phyloP scores from a whole-genome alignment of 1,140 invertebrate species.

The Listronotus oregonensis region DNA sequence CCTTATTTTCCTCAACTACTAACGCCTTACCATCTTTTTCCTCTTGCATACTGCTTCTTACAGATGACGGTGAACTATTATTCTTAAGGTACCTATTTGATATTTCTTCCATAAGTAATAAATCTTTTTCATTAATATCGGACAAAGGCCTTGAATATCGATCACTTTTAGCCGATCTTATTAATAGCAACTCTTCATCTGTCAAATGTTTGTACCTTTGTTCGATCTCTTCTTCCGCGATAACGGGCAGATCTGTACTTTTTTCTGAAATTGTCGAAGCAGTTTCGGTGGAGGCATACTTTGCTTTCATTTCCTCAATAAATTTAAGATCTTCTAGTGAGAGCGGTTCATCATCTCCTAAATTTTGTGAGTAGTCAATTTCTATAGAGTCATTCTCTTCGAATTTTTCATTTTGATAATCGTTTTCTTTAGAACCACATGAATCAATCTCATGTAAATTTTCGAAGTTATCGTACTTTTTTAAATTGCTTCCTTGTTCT shows the following conservation, averaged over 20 bases:
- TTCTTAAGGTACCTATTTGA: conserved; percentile 9
- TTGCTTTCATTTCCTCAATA: conserved; percentile 38
- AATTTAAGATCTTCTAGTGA: conserved; percentile 26
- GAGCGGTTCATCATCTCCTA: conserved; percentile 9
- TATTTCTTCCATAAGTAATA: conserved; percentile 36
- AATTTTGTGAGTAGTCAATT: neutral
- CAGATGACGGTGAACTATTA: neutral
- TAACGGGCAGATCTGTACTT: neutral
- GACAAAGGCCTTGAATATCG: conserved; percentile 36
- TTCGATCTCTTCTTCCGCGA: neutral
- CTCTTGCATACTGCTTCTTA: neutral
- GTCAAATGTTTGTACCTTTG: conserved; percentile 4
- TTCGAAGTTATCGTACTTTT: conserved; percentile 23
- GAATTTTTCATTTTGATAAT: neutral
- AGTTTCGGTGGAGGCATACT: conserved; percentile 25
- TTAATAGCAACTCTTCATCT: conserved; percentile 21
- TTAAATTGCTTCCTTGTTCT: conserved; percentile 11
- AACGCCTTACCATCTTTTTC: neutral
- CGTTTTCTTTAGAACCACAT: neutral
- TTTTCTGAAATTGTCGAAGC: neutral
- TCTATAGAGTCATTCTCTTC: neutral
- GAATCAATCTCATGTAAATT: neutral
- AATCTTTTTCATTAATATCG: conserved; percentile 40
- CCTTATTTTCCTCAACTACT: no score
- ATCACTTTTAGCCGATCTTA: conserved; percentile 12